Percentiles rank a stretch among this genome's conserved stretches.
phyloP scores from a whole-genome alignment of 2,113 vertebrate species.

The Podarcis muralis region DNA sequence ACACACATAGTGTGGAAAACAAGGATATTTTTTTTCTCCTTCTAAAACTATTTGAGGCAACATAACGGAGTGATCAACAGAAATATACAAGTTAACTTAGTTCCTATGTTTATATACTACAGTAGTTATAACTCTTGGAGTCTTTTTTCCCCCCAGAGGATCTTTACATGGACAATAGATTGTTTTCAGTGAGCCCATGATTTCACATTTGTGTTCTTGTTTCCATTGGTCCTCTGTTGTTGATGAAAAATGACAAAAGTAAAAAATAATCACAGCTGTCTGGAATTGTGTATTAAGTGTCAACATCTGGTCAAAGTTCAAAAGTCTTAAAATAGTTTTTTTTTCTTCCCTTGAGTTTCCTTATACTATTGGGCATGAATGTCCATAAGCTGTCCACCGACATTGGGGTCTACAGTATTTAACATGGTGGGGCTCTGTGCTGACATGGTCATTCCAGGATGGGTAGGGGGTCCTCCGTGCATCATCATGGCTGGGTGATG shows the following conservation, averaged over 20 bases:
- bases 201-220: conserved; percentile 95
- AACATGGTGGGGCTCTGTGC: conserved; percentile 92
- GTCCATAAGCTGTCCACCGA: conserved; percentile 93
- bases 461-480: conserved; percentile 92
- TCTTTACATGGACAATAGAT: conserved; percentile 82
- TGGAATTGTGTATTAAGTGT: conserved; percentile 95
- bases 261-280: conserved; percentile 98
- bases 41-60: conserved; percentile 99
- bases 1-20: conserved; percentile 99
- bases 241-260: conserved; percentile 96
- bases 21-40: conserved; percentile 91
- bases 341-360: conserved; percentile 87
- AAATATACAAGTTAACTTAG: conserved; percentile 99
- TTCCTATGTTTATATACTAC: conserved; percentile 99
- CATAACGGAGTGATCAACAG: conserved; percentile 96
- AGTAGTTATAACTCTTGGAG: conserved; percentile 99
- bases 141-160: conserved; percentile 86
- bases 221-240: conserved; percentile 95
- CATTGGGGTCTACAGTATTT: conserved; percentile 89
- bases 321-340: conserved; percentile 90
- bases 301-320: conserved; percentile 98
- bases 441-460: conserved; percentile 93
- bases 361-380: conserved; percentile 93
- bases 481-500: conserved; percentile 93
- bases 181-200: conserved; percentile 91